Evolutionary conservation across 2,797 vertebrate genomes (phyloP), one percentile per base, ranked within the genome.

Genomic region (Poecilia picta): DNA sequence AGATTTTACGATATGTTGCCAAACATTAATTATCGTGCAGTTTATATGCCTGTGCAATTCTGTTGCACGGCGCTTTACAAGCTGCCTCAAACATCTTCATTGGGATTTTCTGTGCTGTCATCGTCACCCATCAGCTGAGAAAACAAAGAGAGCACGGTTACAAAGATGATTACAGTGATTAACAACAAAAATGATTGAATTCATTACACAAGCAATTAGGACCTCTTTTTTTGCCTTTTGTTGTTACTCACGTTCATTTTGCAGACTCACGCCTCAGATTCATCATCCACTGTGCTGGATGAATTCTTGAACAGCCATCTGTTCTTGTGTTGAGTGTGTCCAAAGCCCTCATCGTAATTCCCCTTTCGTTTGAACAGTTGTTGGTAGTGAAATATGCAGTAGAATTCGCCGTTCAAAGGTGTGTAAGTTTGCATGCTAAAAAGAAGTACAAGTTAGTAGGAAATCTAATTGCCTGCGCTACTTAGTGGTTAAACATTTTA

Each of bases 311-410:
- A 71, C 64, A 92, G 83, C 95, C 96, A 96, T 15, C 83, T 89
- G 80, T 90, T 89, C 88, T 96, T 95, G 88, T 96, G 95, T 51
- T 95, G 95, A 36, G 87, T 75, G 45, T 81, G 87, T 80, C 96
- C 95, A 25, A 96, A 96, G 23, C 95, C 95, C 75, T 96, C 95
- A 7, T 96, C 95, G n/a, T 95, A 96, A 76, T 96, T 96, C n/a
- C 91, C 95, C 70, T 93, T 96, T 79, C 81, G 87, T 87, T 87
- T 95, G 89, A 95, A 94, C 84, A 96, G 94, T 94, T 96, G 95
- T 90, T 96, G 92, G 94, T 95, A 96, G 94, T 97, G 97, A 93
- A 93, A 94, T 92, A 96, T 93, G 91, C 97, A 97, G 95, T 96
- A 97, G 86, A 97, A 95, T 51, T 95, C 93, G 33, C 95, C 95